phyloP scores from a whole-genome alignment of 2,888 invertebrate genomes.

The Platycheirus rosarum region DNA sequence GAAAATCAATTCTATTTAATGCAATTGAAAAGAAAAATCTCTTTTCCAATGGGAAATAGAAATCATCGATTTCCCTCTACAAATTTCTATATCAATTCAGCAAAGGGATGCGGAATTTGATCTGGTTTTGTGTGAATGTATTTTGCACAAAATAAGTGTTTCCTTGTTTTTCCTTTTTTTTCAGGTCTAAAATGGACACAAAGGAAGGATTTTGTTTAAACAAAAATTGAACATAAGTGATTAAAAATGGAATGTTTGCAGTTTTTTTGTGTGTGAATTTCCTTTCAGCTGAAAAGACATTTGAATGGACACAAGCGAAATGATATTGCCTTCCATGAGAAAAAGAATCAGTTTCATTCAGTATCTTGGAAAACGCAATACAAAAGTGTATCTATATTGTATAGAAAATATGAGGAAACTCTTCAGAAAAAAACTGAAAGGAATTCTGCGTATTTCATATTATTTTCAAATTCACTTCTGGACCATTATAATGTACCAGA shows the following conservation, averaged over 20 bases:
- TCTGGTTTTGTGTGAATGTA: background rate
- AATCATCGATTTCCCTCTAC: too few relatives aligned
- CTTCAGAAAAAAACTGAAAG: background rate
- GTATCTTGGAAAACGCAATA: too few relatives aligned
- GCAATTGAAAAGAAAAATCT: conserved; percentile 1
- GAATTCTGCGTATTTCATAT: conserved; percentile 5
- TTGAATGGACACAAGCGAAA: too few relatives aligned
- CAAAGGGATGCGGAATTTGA: too few relatives aligned
- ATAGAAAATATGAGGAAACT: background rate
- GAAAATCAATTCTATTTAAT: conserved; percentile 12
- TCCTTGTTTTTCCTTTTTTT: background rate
- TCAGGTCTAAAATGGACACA: background rate
- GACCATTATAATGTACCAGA: background rate
- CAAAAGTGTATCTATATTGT: too few relatives aligned
- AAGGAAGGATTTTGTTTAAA: background rate
- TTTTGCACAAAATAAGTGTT: conserved; percentile 5
- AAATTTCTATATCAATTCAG: too few relatives aligned
- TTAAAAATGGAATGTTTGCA: background rate
- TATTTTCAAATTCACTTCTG: conserved; percentile 1
- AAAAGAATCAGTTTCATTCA: too few relatives aligned
- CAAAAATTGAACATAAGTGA: background rate
- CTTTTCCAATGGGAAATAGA: background rate
- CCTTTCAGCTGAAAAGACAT: background rate
- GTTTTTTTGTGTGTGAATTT: background rate
- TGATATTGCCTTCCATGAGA: too few relatives aligned